Evolutionary conservation across 2,888 invertebrate genomes (phyloP).

Genomic region (Philereme transversata): DNA sequence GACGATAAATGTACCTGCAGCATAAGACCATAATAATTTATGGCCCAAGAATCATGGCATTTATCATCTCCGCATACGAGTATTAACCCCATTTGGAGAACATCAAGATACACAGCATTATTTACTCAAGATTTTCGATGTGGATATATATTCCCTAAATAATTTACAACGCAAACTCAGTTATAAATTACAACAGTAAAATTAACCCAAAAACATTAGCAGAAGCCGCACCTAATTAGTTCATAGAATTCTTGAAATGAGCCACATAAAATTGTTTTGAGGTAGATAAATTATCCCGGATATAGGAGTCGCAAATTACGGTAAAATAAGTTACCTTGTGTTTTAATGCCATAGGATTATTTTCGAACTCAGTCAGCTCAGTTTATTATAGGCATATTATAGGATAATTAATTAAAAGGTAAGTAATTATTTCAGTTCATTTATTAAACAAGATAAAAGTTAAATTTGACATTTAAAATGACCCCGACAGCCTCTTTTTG

Average conservation of each 20-base stretch:
- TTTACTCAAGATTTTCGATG: conserved; percentile 10
- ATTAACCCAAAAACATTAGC: conserved; percentile 13
- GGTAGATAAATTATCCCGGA: conserved; percentile 36
- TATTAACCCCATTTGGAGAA: conserved; percentile 3
- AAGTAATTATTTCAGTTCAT: too few species aligned
- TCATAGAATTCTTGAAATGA: conserved; percentile 29
- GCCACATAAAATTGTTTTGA: conserved; percentile 31
- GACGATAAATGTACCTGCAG: too few species aligned
- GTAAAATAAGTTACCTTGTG: too few species aligned
- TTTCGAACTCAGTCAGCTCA: too few species aligned
- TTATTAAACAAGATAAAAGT: too few species aligned
- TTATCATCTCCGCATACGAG: neutral
- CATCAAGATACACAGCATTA: conserved; percentile 1
- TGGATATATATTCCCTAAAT: conserved; percentile 2
- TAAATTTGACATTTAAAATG: too few species aligned
- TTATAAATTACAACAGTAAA: conserved; percentile 15
- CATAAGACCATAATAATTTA: too few species aligned
- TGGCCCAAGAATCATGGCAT: neutral
- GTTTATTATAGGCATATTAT: too few species aligned
- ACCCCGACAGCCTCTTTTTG: too few species aligned
- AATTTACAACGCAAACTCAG: neutral
- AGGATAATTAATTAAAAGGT: too few species aligned
- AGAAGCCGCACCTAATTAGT: conserved; percentile 33
- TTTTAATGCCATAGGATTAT: too few species aligned
- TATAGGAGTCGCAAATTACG: neutral